These are phyloP conservation scores for Dolichopus griseipennis DNA, from an alignment of 2,888 invertebrate species.

Conservation along the genomic window DNA sequence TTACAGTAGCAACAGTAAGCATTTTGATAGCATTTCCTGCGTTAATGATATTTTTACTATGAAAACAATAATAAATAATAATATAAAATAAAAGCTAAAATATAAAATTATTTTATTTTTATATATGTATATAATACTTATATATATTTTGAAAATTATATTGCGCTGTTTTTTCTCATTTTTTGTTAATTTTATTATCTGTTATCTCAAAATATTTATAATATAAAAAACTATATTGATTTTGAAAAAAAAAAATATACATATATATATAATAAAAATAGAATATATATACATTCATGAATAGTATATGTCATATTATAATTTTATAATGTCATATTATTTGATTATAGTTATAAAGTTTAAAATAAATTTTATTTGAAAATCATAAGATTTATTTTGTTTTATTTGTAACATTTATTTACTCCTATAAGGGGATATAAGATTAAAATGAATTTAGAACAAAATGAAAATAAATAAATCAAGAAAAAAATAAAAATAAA, in stretches of 20 bases:
- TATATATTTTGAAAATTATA: neutral
- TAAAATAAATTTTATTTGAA: no score
- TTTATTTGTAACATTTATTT: neutral
- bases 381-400: neutral
- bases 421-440: neutral
- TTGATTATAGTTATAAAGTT: no score
- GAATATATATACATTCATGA: neutral
- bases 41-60: neutral
- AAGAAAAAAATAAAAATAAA: neutral
- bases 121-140: no score
- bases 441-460: neutral
- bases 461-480: neutral
- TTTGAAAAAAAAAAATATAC: neutral
- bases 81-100: no score
- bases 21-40: neutral
- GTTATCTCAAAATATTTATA: constrained; percentile 4
- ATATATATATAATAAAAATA: neutral
- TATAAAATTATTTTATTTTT: no score
- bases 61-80: neutral
- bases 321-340: no score
- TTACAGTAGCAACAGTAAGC: neutral
- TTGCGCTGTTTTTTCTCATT: neutral
- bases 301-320: neutral
- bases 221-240: constrained; percentile 3
- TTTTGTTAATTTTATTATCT: neutral